Base-by-base conservation (phyloP, 2,888 invertebrate species). In the Agrochola litura region DNA sequence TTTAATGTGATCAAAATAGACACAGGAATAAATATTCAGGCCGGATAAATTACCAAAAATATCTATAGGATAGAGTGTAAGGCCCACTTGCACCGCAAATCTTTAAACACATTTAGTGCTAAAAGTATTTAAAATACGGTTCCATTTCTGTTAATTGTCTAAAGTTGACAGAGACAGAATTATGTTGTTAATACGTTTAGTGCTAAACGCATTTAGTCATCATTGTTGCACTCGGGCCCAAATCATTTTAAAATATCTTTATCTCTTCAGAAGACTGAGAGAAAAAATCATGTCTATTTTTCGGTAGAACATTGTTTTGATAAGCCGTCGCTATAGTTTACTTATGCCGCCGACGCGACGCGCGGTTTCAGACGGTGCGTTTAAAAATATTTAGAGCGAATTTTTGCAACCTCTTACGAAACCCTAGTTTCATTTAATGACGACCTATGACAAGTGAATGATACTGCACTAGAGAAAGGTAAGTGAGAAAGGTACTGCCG, bases 1-100 rank as follows among this genome's bases (percentile, higher is more conserved):
- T 84, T 81, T 46, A 82, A 82, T 83, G 66, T 60, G 46, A 54
- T 70, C 65, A 19, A 37, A 65, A 5, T 5, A 63, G 14, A 52
- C 43, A 77, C 43, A 63, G 14, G 14, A 52, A 37, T n/a, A 6
- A 16, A 69, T 30, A 41, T 60, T 56, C 0, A 58, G 0, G 4
- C 22, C 14, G 14, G 10, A 63, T 0, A 5, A 16, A 60, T 2
- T 41, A 1, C 25, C 0, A 0, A 22, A 16, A 10, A 1, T 30
- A 43, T 22, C 10, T 5, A 41, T 22, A 30, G 2, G 0, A 37
- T 30, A n/a, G 16, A 49, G 16, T 49, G 8, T 16, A 22, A 22
- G 4, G 22, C 19, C 25, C 12, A 2, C 46, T 5, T 25, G 19
- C 4, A 4, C 19, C 19, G 30, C 25, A 0, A 66, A 19, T 46